Conservation (phyloP, 2,797 vertebrate genomes). For the Nannoperca australis region DNA sequence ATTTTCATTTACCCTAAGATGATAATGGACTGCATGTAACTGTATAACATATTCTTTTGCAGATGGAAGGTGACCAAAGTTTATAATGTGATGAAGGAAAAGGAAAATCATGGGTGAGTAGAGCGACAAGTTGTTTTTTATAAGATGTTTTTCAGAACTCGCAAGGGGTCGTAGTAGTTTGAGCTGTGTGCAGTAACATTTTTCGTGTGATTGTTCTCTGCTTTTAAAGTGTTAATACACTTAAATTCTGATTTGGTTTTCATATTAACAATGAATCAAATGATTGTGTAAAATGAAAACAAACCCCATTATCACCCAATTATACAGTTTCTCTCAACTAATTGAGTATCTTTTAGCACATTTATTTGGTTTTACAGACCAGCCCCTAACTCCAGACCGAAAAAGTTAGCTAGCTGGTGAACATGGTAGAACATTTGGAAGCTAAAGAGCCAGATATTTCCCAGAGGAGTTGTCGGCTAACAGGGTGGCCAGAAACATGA, state of each 20-base stretch:
- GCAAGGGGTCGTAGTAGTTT: neutral
- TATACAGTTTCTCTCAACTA: neutral
- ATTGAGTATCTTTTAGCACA: too few species aligned
- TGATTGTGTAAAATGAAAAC: too few species aligned
- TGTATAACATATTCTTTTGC: constrained; percentile 12
- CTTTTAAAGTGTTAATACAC: neutral
- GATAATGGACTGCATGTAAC: neutral
- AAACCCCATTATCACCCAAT: too few species aligned
- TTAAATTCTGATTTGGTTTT: neutral
- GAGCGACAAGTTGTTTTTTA: neutral
- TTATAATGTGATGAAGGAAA: neutral
- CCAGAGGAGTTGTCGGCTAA: neutral
- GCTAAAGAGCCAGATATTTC: neutral
- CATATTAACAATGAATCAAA: too few species aligned
- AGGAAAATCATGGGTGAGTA: constrained; percentile 60
- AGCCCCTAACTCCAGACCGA: too few species aligned
- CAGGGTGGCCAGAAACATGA: neutral
- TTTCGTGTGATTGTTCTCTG: neutral
- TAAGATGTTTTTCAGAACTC: neutral
- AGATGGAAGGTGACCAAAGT: constrained; percentile 27
- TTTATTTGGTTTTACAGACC: too few species aligned
- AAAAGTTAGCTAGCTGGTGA: too few species aligned
- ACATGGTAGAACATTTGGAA: too few species aligned
- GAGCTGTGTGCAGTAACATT: neutral
- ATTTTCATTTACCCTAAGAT: neutral